phyloP scores from a whole-genome alignment of 2,888 invertebrate species.

The Eurytoma adleriae region DNA sequence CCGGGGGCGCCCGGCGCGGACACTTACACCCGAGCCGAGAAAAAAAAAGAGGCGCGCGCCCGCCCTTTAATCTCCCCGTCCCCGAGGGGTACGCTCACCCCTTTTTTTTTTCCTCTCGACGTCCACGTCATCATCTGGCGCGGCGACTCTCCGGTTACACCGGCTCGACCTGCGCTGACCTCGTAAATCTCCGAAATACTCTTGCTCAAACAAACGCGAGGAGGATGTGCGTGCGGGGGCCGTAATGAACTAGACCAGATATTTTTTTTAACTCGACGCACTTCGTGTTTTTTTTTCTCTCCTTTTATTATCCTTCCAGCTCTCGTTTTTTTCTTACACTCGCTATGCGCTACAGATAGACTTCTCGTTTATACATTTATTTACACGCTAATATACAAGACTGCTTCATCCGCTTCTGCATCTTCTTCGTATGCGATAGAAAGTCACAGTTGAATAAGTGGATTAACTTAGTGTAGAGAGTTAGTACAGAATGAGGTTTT shows the following conservation, averaged over 20 bases:
- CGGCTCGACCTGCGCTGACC: slow-evolving; percentile 10
- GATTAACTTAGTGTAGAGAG: too few species aligned
- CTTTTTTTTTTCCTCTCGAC: slow-evolving; percentile 19
- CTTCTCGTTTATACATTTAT: slow-evolving; percentile 69
- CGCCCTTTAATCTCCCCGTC: slow-evolving; percentile 39
- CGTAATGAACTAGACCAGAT: slow-evolving; percentile 24
- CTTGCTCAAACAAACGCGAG: slow-evolving; percentile 35
- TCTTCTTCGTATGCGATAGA: too few species aligned
- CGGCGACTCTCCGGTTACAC: slow-evolving; percentile 13
- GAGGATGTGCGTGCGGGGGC: neutral
- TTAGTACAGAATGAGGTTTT: too few species aligned
- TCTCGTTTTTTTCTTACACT: neutral
- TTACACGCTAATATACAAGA: slow-evolving; percentile 74
- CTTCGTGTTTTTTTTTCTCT: slow-evolving; percentile 23
- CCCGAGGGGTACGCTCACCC: slow-evolving; percentile 17
- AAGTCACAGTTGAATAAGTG: too few species aligned
- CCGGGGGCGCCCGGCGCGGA: slow-evolving; percentile 29
- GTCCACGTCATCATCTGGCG: slow-evolving; percentile 28
- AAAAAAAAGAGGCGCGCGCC: neutral
- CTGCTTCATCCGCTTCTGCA: slow-evolving; percentile 23
- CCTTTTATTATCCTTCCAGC: too few species aligned
- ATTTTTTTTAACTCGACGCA: slow-evolving; percentile 12
- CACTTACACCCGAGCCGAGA: slow-evolving; percentile 29
- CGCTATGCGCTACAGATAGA: slow-evolving; percentile 29
- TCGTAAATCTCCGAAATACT: slow-evolving; percentile 42